A percentile compares a stretch with the other conserved stretches of the same genome.
phyloP scores from a whole-genome alignment of 2,888 invertebrate species.

The Agonopterix subpropinquella region DNA sequence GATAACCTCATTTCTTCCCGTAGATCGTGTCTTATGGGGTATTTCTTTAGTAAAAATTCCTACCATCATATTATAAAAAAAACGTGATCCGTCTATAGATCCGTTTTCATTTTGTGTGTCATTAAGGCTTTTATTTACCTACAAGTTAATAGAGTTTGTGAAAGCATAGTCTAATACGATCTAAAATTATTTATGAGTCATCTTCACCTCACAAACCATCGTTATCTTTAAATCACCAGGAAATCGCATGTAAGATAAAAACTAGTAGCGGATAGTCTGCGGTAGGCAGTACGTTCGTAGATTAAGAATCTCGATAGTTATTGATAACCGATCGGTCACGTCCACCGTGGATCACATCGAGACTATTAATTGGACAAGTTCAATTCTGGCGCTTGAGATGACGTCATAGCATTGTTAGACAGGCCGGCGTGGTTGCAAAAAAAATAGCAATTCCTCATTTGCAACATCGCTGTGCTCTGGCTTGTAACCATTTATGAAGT shows the following conservation, averaged over 20 bases:
- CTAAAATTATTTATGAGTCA: no score
- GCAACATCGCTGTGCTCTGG: not conserved
- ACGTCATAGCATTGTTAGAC: conserved; percentile 30
- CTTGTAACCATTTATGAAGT: not conserved
- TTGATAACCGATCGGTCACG: conserved; percentile 65
- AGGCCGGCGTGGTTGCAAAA: conserved; percentile 10
- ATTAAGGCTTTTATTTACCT: no score
- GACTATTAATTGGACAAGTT: conserved; percentile 50
- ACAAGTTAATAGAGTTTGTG: no score
- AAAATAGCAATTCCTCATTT: not conserved
- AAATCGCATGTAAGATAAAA: not conserved
- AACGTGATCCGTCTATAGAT: no score
- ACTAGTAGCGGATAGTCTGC: conserved; percentile 31
- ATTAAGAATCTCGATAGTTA: conserved; percentile 56
- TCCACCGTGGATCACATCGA: conserved; percentile 22
- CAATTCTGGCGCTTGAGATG: conserved; percentile 51
- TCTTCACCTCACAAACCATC: no score
- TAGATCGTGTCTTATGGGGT: no score
- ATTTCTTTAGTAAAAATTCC: no score
- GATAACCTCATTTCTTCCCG: no score
- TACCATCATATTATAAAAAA: no score
- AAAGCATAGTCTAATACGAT: no score
- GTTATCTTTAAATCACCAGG: not conserved
- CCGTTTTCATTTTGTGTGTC: no score
- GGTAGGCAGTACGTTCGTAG: conserved; percentile 54